These are phyloP conservation scores for Tamandua tetradactyla DNA, from an alignment of 2,797 vertebrate genomes.

Conservation along the genomic window DNA sequence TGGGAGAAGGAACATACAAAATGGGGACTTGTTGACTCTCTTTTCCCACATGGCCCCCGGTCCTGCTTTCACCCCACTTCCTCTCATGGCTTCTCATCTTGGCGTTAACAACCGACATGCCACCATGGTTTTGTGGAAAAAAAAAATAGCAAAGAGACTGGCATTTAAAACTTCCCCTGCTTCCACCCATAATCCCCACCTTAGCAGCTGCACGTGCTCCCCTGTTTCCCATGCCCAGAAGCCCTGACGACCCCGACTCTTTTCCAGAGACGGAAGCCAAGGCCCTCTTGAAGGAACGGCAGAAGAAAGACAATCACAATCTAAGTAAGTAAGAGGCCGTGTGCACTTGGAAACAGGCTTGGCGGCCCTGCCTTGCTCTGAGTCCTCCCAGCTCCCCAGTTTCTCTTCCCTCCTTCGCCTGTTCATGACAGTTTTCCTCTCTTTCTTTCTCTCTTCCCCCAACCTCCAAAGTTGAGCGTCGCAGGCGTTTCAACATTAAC, in stretches of 20 bases:
- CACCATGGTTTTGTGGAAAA: not conserved
- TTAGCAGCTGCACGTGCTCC: not conserved
- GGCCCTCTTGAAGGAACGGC: conserved; percentile 91
- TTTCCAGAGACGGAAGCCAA: conserved; percentile 87
- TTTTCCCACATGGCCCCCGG: not conserved
- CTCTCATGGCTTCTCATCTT: conserved; percentile 8
- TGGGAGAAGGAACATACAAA: not conserved
- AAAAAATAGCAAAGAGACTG: not conserved
- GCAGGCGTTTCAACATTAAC: conserved; percentile 95
- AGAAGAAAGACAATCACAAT: conserved; percentile 97
- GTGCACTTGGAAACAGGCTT: not conserved
- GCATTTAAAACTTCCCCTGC: not conserved
- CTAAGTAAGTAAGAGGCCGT: conserved; percentile 88
- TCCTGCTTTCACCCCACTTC: not conserved
- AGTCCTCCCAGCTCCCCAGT: not conserved
- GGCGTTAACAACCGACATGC: conserved; percentile 7
- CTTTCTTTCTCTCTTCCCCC: conserved; percentile 36
- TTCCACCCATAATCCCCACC: not conserved
- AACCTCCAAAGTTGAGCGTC: conserved; percentile 90
- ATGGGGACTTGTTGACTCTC: not conserved
- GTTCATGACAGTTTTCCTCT: conserved; percentile 41
- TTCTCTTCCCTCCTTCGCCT: not conserved
- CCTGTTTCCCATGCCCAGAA: not conserved
- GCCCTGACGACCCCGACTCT: conserved; percentile 41
- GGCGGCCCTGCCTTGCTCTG: not conserved